Base-by-base conservation (phyloP, 2,888 invertebrate species). In the Osedax frankpressi region DNA sequence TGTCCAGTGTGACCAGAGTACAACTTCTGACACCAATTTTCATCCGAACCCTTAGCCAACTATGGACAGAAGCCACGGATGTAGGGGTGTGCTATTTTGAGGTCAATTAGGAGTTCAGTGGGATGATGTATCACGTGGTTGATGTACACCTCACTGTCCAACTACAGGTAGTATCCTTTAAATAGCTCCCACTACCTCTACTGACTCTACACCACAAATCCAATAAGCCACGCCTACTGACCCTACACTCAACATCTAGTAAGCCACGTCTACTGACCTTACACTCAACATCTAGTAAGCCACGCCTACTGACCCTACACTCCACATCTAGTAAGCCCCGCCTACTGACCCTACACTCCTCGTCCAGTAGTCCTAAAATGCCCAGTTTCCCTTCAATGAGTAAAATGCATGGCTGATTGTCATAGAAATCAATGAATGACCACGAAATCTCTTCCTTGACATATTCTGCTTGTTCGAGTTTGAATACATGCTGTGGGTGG, bases 361-460 rank as follows among this genome's bases (percentile, higher is more conserved):
- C 97, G 85, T 98, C 97, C 44, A 98, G 86, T 1, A 97, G 87
- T 85, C 94, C 95, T 28, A 98, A 88, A 76, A 98, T 90, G 0
- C 98, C 97, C 25, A 97, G 87, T 79, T 92, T 90, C 30, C 91
- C 90, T 84, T 98, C 98, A 74, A 98, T 98, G 78, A 98, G 88
- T 86, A 98, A 96, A 80, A 98, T 97, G 81, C 97, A 97, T 0
- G 96, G 96, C 84, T 98, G 97, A 87, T 98, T 98, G 87, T 98
- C 97, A 86, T 94, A 94, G 86, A 95, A 98, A 81, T 94, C 94
- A 77, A 97, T 96, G 88, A 95, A 94, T 73, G 92, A 91, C 97
- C 97, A 98, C 70, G 92, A 92, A 78, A 98, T 96, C 78, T 92
- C 93, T 84, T 98, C 98, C 84, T 91, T 91, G 2, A 95, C 89